Base-by-base conservation (phyloP, 2,113 vertebrate species). In the Synchiropus splendidus region DNA sequence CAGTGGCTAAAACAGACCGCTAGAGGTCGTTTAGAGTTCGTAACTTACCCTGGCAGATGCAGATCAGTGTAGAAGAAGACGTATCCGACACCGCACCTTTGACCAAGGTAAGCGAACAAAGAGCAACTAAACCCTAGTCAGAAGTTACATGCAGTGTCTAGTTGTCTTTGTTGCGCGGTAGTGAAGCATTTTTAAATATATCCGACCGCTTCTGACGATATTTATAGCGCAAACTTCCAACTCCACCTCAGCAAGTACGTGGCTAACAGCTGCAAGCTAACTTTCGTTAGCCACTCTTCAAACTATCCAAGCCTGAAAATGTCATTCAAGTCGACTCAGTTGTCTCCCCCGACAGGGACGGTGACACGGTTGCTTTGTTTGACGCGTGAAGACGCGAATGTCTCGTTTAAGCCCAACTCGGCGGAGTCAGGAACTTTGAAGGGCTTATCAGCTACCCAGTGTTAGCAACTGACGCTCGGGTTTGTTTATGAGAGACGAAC, bases 21-120 rank as follows among this genome's bases (percentile, higher is more conserved):
- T 27, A 27, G 21, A 5, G 21, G 21, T 27, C 21, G 21, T 27
- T 27, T 5, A 8, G 21, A 4, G 21, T 27, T 27, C 8, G 21
- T 4, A 27, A 27, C 4, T 27, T 27, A 27, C 21, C 21, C 4
- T 27, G 21, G 8, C 21, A 8, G 21, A 27, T 4, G 4, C 4
- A 27, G 21, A 27, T 27, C 21, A 27, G 21, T 27, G 54, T 9
- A 68, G 77, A 70, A 47, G 45, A 67, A 74, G 70, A 72, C 16
- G 42, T 42, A 12, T 40, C 43, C 58, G 45, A 34, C 8, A 59
- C 67, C 58, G 60, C 70, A 77, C 67, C 70, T 78, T 68, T 68
- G 56, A 70, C 42, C 38, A 59, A 72, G 69, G 72, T 75, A 75
- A 74, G 55, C 42, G 50, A 65, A 77, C 74, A 72, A 73, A 75